Evolutionary conservation across 2,888 invertebrate species (phyloP), one percentile per base, ranked within the genome.

Genomic region (Cecidostiba fungosa): DNA sequence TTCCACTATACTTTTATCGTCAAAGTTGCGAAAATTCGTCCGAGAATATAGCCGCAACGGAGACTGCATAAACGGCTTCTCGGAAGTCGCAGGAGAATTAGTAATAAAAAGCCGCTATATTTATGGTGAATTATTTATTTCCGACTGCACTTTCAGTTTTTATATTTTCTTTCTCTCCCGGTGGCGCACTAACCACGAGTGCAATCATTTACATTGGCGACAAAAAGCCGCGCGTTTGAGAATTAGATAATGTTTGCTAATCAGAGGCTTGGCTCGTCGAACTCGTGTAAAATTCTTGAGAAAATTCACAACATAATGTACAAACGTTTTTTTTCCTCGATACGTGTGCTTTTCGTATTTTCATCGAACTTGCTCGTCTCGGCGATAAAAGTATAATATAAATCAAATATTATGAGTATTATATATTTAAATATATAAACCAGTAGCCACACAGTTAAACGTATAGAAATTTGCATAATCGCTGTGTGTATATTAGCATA

Each of bases 21-120:
- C 10, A 50, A 3, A 36, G 50, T 83, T 83, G 78, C 82, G 82
- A 76, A 59, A 82, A 82, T 54, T 54, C 54, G 54, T 23, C 32
- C 43, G 59, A 32, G 36, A 23, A 26, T 77, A 43, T 12, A 19
- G 26, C 19, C 54, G 23, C 3, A n/a, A 5, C 43, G 4, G 69
- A 26, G 4, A 32, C 16, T 43, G 47, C 29, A 47, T 12, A 62
- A 84, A 62, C 36, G 23, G 39, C 77, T 84, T 84, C 83, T 39
- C n/a, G 16, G 83, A 78, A 84, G 77, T 29, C 23, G 16, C 19
- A 12, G 50, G 66, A 50, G 62, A 69, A 39, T 81, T 81, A 39
- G 70, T 32, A 73, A 78, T 78, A 77, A 77, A 82, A 23, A 6
- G 10, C 12, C 19, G 29, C 39, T 0, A 26, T n/a, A n/a, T n/a